These are phyloP conservation scores for Acanthosepion esculentum DNA, from an alignment of 2,888 invertebrate genomes.

Conservation along the genomic window DNA sequence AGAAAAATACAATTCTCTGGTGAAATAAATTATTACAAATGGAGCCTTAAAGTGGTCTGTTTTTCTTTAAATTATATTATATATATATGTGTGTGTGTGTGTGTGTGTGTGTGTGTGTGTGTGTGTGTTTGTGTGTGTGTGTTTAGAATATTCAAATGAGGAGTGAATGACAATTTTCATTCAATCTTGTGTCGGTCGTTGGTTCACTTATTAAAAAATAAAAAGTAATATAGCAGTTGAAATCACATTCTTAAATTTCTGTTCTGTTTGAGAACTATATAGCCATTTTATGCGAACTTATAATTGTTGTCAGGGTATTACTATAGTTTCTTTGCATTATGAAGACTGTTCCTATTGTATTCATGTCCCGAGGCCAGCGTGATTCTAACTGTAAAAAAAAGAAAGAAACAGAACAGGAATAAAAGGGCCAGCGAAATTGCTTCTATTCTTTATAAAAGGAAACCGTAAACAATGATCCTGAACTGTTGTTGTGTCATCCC, in stretches of 20 bases:
- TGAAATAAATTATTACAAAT: too few relatives aligned
- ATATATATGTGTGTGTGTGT: not conserved
- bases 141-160: too few relatives aligned
- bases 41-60: too few relatives aligned
- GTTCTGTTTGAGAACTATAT: not conserved
- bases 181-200: too few relatives aligned
- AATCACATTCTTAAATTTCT: not conserved
- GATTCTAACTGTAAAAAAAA: not conserved
- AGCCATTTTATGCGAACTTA: not conserved
- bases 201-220: not conserved
- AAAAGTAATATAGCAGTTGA: not conserved
- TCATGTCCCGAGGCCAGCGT: not conserved
- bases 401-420: not conserved
- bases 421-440: conserved; percentile 33
- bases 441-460: not conserved
- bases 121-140: not conserved
- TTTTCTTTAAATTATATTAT: too few relatives aligned
- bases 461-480: conserved; percentile 12
- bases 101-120: not conserved
- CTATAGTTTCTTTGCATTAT: not conserved
- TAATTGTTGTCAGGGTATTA: conserved; percentile 9
- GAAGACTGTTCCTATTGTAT: not conserved
- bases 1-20: too few relatives aligned
- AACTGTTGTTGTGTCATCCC: conserved; percentile 33
- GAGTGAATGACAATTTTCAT: too few relatives aligned